These are phyloP conservation scores for Nothura maculosa DNA, from an alignment of 2,797 vertebrate genomes.

Conservation along the genomic window DNA sequence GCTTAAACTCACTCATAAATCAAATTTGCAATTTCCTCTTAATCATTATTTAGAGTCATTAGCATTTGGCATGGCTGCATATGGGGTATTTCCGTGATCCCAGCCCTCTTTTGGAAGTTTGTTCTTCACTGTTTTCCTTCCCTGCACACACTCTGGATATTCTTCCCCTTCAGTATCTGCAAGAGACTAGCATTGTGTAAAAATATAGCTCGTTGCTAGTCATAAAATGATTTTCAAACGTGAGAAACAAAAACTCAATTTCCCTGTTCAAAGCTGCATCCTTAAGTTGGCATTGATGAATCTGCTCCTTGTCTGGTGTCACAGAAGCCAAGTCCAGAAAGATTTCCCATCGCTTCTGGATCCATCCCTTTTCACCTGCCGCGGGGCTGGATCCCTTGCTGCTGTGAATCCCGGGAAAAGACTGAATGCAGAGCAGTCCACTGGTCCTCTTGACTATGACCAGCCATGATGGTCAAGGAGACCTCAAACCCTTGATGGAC, in stretches of 20 bases:
- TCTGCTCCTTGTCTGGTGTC: conserved; percentile 25
- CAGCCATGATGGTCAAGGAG: neutral
- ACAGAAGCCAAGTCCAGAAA: conserved; percentile 32
- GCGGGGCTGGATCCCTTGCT: neutral
- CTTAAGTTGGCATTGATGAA: conserved; percentile 56
- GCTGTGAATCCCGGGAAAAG: neutral
- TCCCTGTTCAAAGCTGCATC: conserved; percentile 43
- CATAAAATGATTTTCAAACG: conserved; percentile 58
- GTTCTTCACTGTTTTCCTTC: neutral
- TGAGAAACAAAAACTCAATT: conserved; percentile 51
- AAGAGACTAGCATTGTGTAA: neutral
- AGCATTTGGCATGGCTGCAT: neutral
- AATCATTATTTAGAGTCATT: conserved; percentile 2
- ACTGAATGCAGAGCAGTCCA: neutral
- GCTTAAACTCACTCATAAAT: neutral
- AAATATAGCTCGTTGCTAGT: neutral
- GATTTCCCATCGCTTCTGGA: neutral
- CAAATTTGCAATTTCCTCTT: conserved; percentile 19
- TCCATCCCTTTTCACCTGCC: neutral
- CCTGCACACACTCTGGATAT: neutral
- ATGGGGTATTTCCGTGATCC: neutral
- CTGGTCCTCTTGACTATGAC: too few species aligned
- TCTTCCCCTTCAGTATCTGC: neutral
- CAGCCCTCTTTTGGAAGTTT: neutral
- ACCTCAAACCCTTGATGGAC: neutral